Evolutionary conservation across 2,113 vertebrate species (phyloP), one percentile per base, ranked within the genome.

Genomic region (Triplophysa tibetana): DNA sequence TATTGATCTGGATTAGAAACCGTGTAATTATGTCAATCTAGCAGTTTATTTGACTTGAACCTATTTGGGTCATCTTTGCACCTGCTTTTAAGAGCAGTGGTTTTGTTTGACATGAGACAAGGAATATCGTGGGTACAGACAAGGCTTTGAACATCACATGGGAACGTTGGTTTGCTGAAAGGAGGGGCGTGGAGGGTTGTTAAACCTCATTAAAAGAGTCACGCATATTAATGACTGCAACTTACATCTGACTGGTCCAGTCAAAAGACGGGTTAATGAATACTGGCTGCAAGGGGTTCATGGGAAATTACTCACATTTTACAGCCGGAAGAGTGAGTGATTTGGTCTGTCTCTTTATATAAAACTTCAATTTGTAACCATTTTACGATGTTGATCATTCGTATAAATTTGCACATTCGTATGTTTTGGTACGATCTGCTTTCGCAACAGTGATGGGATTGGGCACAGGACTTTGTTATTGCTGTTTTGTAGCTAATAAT

Each of bases 201-300:
- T 85, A 80, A 86, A 85, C 83, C 83, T 88, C 87, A 88, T 88
- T 88, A 88, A 83, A 72, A 82, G 58, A 75, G 75, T 82, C 84
- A 80, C 79, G 81, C 84, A 84, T 84, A 85, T 83, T 88, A 86
- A 86, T 88, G 80, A 80, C 63, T 67, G 48, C 50, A 82, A 78
- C 76, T 63, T 70, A 82, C 21, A 85, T 83, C 83, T 63, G 70
- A 83, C 78, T 83, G 84, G 85, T 82, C 83, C 78, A 81, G 72
- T 85, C 82, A 54, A 45, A 81, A 80, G 72, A 64, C 85, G 84
- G 82, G 81, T 85, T 88, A 85, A 86, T 88, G 85, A 86, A 86
- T 79, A 81, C 85, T n/a, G 84, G 84, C 85, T 77, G 78, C 78
- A 80, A n/a, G 83, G 85, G 84, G 81, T 85, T 86, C 80, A 88